phyloP scores from a whole-genome alignment of 2,888 invertebrate species.

The Caenorhabditis plicata region DNA sequence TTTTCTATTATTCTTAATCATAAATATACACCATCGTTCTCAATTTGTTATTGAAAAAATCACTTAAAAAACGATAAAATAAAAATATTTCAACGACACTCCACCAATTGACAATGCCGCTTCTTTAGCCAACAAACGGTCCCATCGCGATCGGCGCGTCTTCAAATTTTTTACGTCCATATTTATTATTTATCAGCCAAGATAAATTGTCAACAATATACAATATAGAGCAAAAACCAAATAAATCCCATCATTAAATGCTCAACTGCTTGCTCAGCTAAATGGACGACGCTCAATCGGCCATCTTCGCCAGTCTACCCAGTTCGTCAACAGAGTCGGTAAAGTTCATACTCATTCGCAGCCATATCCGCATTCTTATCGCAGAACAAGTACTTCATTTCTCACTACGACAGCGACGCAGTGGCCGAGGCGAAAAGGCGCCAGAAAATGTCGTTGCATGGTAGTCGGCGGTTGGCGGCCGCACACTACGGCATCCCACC shows the following conservation, averaged over 20 bases:
- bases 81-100: conserved; percentile 13
- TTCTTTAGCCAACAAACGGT: conserved; percentile 18
- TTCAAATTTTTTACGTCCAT: conserved; percentile 25
- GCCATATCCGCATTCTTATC: too few species aligned
- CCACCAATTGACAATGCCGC: conserved; percentile 2
- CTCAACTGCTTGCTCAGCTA: too few species aligned
- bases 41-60: neutral
- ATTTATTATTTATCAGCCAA: too few species aligned
- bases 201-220: too few species aligned
- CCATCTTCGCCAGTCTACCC: too few species aligned
- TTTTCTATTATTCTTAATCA: neutral
- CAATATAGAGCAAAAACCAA: too few species aligned
- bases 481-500: conserved; percentile 1
- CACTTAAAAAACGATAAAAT: neutral
- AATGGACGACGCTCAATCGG: too few species aligned
- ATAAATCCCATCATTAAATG: too few species aligned
- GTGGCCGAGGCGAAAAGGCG: conserved; percentile 4
- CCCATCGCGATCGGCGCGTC: conserved; percentile 31
- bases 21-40: neutral
- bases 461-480: neutral
- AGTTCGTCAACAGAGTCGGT: too few species aligned
- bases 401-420: conserved; percentile 5
- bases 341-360: too few species aligned
- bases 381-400: too few species aligned
- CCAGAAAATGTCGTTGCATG: neutral